Percentiles rank a stretch among this genome's conserved stretches.
Conservation (phyloP, 2,113 vertebrate genomes). For the Oceanites oceanicus region DNA sequence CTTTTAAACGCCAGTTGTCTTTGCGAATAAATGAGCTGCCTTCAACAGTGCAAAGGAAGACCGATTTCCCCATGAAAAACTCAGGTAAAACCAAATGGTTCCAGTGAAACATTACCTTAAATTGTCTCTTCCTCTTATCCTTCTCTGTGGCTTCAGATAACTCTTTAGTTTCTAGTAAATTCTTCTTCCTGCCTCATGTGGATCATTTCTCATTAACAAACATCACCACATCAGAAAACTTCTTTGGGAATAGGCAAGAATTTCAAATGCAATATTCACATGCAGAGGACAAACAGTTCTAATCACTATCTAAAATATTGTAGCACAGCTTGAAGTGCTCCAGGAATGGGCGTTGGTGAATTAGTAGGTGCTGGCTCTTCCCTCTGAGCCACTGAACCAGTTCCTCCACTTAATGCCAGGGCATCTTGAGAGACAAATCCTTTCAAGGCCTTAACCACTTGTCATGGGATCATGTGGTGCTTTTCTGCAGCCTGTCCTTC, state of each 20-base stretch:
- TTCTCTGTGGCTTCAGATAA: background rate
- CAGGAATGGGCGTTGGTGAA: background rate
- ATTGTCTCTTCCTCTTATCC: background rate
- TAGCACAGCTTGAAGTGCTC: background rate
- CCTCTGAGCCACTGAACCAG: conserved; percentile 6
- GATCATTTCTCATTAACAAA: background rate
- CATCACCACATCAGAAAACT: background rate
- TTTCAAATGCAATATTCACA: background rate
- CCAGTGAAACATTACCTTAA: background rate
- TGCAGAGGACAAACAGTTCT: background rate
- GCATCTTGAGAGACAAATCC: background rate
- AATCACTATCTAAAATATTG: background rate
- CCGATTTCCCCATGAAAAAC: conserved; percentile 92
- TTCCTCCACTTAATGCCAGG: background rate
- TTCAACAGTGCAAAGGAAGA: conserved; percentile 95
- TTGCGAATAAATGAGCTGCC: conserved; percentile 96
- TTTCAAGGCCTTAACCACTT: background rate
- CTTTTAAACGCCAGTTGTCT: conserved; percentile 95
- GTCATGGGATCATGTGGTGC: background rate
- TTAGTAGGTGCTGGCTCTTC: background rate
- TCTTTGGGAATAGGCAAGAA: background rate
- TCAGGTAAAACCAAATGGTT: conserved; percentile 78
- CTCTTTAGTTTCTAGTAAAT: background rate
- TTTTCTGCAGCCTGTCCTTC: background rate
- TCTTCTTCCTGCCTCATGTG: background rate